Base-by-base conservation (phyloP, 2,888 invertebrate species). In the Pseudococcus jackbeardsleyi region DNA sequence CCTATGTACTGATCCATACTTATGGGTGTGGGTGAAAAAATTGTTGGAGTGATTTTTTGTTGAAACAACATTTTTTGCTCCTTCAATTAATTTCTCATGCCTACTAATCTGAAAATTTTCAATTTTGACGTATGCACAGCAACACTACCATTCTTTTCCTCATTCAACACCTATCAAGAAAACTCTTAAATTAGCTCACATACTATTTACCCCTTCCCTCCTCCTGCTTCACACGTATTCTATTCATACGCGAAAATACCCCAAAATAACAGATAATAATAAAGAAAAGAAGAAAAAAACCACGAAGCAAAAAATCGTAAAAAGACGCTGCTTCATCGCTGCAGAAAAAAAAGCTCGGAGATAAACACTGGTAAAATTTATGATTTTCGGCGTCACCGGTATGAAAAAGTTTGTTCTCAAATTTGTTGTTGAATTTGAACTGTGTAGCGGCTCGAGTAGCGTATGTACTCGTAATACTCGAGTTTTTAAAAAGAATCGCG, bases 361-460 rank as follows among this genome's bases (percentile, higher is more conserved):
- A 72, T 72, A 72, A 72, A 72, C 26, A 72, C 33, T 72, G 26
- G 12, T 5, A 33, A 72, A 72, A 72, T 72, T 72, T 72, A 72
- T 72, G 68, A 72, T 72, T 26, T 72, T 33, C 33, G 68, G 68
- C 68, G 68, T 72, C 68, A 72, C 33, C 68, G 68, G 33, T 26
- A 72, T 72, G 68, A 15, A 72, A 72, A 72, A 72, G 68, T 72
- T 72, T 72, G 68, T 72, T 72, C 68, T 72, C 68, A 72, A 72
- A 72, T 72, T 72, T 59, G 59, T 72, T 64, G 64, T 64, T 72
- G 33, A 72, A 72, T 26, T 64, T 22, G 19, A 64, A 59, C 26
- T 33, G 1, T 1, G 26, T 3, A 3, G 26, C 26, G 26, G 26
- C 17, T 9, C 22, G 19, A 64, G 19, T 22, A 12, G 8, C 9